Percentiles rank a stretch among this genome's conserved stretches.
phyloP scores from a whole-genome alignment of 2,888 invertebrate genomes.

The Trissolcus brochymenae region DNA sequence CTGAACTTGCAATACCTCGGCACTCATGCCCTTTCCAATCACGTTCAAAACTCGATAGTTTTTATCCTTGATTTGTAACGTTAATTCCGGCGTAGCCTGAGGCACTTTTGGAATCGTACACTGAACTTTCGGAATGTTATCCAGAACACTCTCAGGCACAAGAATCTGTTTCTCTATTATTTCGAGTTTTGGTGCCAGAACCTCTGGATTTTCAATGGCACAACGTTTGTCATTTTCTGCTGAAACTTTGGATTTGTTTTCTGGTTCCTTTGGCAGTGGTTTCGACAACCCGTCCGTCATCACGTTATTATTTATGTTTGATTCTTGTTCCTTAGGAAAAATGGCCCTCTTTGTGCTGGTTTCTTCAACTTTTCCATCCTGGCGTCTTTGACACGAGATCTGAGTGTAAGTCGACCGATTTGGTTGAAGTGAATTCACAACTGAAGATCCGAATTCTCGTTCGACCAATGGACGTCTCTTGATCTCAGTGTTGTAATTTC shows the following conservation, averaged over 20 bases:
- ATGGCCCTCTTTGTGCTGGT: slow-evolving; percentile 26
- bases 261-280: not conserved
- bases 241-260: not conserved
- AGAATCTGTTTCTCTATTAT: not conserved
- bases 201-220: not conserved
- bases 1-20: slow-evolving; percentile 86
- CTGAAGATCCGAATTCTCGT: slow-evolving; percentile 47
- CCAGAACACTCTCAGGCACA: slow-evolving; percentile 4
- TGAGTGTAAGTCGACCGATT: not conserved
- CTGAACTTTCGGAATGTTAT: slow-evolving; percentile 61
- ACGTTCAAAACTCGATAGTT: slow-evolving; percentile 85
- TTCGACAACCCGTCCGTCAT: not conserved
- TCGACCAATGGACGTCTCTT: slow-evolving; percentile 68
- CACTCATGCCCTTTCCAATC: slow-evolving; percentile 93
- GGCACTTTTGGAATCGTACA: slow-evolving; percentile 59
- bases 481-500: slow-evolving; percentile 57
- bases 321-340: slow-evolving; percentile 26
- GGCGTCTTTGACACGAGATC: slow-evolving; percentile 1
- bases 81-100: slow-evolving; percentile 70
- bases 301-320: slow-evolving; percentile 12
- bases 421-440: slow-evolving; percentile 1
- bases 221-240: too few relatives aligned
- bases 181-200: slow-evolving; percentile 1
- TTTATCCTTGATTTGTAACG: slow-evolving; percentile 82
- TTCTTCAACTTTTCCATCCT: slow-evolving; percentile 31